These are phyloP conservation scores for Podotricha telesiphe DNA, from an alignment of 2,888 invertebrate species.

Conservation along the genomic window DNA sequence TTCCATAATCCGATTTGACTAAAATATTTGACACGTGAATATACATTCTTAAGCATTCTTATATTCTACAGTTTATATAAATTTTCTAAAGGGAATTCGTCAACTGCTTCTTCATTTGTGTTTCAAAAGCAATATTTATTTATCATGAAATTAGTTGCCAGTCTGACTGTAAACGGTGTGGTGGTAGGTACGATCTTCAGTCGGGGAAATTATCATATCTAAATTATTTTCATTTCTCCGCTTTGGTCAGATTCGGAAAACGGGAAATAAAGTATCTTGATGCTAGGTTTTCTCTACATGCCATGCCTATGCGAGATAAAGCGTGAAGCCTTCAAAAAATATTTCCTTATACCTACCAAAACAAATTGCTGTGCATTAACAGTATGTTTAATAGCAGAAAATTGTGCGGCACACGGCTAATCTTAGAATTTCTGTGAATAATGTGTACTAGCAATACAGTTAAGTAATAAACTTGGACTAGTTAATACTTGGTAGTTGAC, in stretches of 20 bases:
- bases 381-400: background rate
- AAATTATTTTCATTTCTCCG: too few relatives aligned
- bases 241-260: too few relatives aligned
- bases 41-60: background rate
- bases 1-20: conserved; percentile 28
- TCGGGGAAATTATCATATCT: too few relatives aligned
- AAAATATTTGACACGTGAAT: conserved; percentile 20
- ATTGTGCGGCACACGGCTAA: background rate
- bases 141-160: too few relatives aligned
- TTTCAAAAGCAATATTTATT: too few relatives aligned
- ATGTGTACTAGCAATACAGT: conserved; percentile 10
- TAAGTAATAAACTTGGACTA: conserved; percentile 22
- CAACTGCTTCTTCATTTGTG: too few relatives aligned
- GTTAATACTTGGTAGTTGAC: conserved; percentile 39
- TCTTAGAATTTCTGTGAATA: conserved; percentile 7
- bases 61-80: conserved; percentile 5
- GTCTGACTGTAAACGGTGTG: too few relatives aligned
- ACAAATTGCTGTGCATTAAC: background rate
- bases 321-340: too few relatives aligned
- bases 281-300: too few relatives aligned
- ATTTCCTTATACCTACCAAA: background rate
- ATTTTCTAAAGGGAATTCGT: background rate
- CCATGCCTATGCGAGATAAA: too few relatives aligned
- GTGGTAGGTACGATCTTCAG: too few relatives aligned
- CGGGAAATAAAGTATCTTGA: too few relatives aligned